Evolutionary conservation across 2,113 vertebrate species (phyloP).

Genomic region (Hypocryptadius cinnamomeus): DNA sequence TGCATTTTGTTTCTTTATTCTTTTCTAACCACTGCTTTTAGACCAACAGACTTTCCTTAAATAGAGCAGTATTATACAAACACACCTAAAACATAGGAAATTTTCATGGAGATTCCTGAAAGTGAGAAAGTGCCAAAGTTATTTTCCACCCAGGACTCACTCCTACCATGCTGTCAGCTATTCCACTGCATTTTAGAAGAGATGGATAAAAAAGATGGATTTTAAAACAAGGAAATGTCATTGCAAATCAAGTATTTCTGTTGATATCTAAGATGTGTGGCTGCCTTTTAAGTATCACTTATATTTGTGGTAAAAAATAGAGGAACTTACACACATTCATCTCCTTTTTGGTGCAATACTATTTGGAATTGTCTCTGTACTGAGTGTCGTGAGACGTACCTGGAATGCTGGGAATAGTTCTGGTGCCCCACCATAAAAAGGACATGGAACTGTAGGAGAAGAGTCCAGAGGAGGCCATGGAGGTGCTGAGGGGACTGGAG

Average conservation of each 20-base stretch:
- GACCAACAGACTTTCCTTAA: not conserved
- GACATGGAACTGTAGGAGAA: accelerated
- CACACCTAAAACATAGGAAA: not conserved
- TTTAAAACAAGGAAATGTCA: not conserved
- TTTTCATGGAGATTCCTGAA: not conserved
- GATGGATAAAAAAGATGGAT: not conserved
- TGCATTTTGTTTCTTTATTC: not conserved
- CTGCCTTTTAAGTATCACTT: not conserved
- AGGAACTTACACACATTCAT: not conserved
- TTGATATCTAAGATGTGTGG: not conserved
- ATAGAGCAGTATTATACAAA: not conserved
- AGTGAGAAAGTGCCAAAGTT: not conserved
- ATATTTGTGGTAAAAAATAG: not conserved
- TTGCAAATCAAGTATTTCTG: not conserved
- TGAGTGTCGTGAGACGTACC: not conserved
- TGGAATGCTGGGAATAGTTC: not conserved
- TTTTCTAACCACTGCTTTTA: not conserved
- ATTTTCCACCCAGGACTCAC: not conserved
- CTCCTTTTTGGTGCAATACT: not conserved
- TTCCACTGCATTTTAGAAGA: not conserved
- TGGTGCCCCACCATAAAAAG: accelerated
- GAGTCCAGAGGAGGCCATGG: not conserved
- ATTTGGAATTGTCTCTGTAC: not conserved
- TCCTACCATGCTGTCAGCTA: not conserved
- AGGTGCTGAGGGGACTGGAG: not conserved